These are phyloP conservation scores for Doris montereyensis DNA, from an alignment of 2,888 invertebrate genomes.

Conservation along the genomic window DNA sequence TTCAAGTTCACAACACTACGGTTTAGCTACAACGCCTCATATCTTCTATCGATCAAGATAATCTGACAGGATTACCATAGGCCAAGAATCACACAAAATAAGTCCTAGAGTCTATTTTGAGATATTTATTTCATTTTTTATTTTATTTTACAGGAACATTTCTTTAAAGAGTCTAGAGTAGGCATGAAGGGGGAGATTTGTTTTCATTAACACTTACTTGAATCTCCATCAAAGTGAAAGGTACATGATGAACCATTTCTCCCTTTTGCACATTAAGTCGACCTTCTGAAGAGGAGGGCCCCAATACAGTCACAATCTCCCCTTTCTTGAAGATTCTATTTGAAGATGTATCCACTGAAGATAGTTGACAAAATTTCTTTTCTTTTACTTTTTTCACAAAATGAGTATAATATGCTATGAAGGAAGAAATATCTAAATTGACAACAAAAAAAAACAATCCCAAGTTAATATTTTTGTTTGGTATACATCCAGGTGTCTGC, in stretches of 20 bases:
- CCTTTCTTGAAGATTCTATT: slow-evolving; percentile 77
- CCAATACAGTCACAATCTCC: slow-evolving; percentile 89
- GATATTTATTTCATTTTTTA: too few species aligned
- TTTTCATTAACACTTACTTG: too few species aligned
- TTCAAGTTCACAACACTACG: too few species aligned
- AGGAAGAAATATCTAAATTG: neutral
- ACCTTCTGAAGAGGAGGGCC: slow-evolving; percentile 88
- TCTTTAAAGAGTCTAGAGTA: too few species aligned
- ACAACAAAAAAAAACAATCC: neutral
- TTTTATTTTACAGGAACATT: too few species aligned
- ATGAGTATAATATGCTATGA: neutral
- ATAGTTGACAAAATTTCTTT: slow-evolving; percentile 26
- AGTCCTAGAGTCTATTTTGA: too few species aligned
- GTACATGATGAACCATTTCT: slow-evolving; percentile 82
- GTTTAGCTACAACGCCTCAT: too few species aligned
- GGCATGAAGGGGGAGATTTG: too few species aligned
- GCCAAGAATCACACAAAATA: too few species aligned
- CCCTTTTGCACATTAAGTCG: slow-evolving; percentile 90
- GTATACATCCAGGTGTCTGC: neutral
- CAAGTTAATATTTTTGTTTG: neutral
- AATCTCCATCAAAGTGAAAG: slow-evolving; percentile 87
- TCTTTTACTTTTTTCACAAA: neutral
- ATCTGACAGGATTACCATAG: too few species aligned
- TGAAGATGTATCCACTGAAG: slow-evolving; percentile 75
- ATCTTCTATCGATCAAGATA: too few species aligned